Percentiles rank a stretch among this genome's conserved stretches.
Conservation (phyloP, 2,797 vertebrate species). For the Myiotriccus ornatus region DNA sequence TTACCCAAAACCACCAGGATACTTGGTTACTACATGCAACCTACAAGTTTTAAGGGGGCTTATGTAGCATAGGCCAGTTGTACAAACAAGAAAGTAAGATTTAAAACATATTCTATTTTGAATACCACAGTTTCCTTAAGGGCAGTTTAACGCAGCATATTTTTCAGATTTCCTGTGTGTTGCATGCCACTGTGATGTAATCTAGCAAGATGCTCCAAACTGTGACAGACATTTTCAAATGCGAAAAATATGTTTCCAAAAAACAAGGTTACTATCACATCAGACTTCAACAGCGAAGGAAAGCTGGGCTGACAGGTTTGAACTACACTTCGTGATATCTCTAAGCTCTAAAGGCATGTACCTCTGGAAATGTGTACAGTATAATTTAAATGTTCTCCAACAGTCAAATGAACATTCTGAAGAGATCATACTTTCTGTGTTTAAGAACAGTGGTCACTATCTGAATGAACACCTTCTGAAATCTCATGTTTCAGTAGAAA, state of each 20-base stretch:
- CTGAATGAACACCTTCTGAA: neutral
- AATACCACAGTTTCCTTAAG: slow-evolving; percentile 60
- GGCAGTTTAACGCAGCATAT: slow-evolving; percentile 66
- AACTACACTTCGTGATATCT: neutral
- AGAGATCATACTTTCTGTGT: neutral
- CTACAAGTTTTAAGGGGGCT: neutral
- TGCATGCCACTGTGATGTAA: slow-evolving; percentile 71
- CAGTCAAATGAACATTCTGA: neutral
- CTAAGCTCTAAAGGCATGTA: neutral
- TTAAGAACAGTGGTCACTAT: neutral
- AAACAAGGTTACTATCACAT: slow-evolving; percentile 42
- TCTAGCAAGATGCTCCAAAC: slow-evolving; percentile 54
- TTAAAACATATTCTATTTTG: slow-evolving; percentile 71
- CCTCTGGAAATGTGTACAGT: neutral
- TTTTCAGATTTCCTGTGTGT: slow-evolving; percentile 63
- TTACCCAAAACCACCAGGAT: neutral
- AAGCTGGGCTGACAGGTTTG: neutral
- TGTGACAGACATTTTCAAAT: slow-evolving; percentile 65
- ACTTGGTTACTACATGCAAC: neutral
- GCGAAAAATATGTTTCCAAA: slow-evolving; percentile 54
- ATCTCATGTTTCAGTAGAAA: neutral
- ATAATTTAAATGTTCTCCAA: neutral
- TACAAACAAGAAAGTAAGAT: slow-evolving; percentile 69
- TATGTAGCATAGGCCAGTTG: slow-evolving; percentile 24
- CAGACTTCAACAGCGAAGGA: slow-evolving; percentile 6